Conservation (phyloP, 1,140 invertebrate species). For the Hylaeus volcanicus region DNA sequence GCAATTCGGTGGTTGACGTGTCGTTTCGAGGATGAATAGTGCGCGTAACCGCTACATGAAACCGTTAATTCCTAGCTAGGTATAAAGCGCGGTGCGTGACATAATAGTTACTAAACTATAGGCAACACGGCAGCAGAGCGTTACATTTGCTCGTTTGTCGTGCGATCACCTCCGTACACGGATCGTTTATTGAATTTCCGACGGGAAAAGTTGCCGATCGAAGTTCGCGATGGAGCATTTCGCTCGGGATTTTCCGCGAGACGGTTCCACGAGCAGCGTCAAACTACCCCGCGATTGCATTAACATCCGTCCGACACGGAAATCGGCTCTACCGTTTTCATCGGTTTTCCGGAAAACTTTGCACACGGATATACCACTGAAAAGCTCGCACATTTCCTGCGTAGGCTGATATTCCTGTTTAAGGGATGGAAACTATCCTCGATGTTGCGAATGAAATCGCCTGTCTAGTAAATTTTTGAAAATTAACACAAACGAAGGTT, state of each 20-base stretch:
- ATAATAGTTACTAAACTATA: neutral
- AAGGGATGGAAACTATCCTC: no score
- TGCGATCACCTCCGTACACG: neutral
- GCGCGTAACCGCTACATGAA: neutral
- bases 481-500: no score
- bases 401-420: no score
- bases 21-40: neutral
- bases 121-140: neutral
- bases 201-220: neutral
- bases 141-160: neutral
- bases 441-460: no score
- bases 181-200: neutral
- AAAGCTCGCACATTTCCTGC: no score
- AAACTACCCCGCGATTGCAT: neutral
- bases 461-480: no score
- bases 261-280: neutral
- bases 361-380: no score
- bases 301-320: neutral
- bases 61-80: neutral
- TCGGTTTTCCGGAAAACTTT: neutral
- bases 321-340: constrained; percentile 1
- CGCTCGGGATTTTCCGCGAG: no score
- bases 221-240: no score
- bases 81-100: neutral
- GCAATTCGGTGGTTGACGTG: no score